phyloP scores from a whole-genome alignment of 2,888 invertebrate genomes.

The Melipona beecheii region DNA sequence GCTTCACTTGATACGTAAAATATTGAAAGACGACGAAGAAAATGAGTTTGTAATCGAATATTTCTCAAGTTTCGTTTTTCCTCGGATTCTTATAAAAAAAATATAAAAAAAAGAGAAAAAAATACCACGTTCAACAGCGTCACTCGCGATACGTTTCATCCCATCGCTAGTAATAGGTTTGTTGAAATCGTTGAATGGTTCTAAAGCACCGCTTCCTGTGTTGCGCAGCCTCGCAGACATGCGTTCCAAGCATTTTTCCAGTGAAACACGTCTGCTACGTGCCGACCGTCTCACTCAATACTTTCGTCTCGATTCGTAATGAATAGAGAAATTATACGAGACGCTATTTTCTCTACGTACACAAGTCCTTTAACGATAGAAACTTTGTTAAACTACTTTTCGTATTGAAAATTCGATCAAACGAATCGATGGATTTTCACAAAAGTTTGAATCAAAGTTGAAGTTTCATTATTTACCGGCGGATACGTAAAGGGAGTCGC shows the following conservation, averaged over 20 bases:
- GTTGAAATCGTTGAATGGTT: conserved; percentile 24
- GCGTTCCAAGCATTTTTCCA: conserved; percentile 30
- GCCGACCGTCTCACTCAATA: conserved; percentile 2
- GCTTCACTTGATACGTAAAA: too few relatives aligned
- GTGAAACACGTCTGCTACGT: conserved; percentile 33
- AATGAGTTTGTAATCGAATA: neutral
- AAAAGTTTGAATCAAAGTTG: too few relatives aligned
- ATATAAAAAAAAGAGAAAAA: too few relatives aligned
- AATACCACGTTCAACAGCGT: neutral
- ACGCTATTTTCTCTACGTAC: too few relatives aligned
- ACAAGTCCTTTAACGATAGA: neutral
- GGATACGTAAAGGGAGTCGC: too few relatives aligned
- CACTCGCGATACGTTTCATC: conserved; percentile 5
- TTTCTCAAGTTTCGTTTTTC: neutral
- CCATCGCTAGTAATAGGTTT: conserved; percentile 31
- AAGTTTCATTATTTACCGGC: too few relatives aligned
- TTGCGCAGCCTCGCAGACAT: conserved; percentile 12
- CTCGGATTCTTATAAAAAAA: neutral
- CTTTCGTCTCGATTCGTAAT: conserved; percentile 20
- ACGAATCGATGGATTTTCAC: too few relatives aligned
- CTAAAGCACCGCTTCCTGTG: neutral
- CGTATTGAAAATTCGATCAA: too few relatives aligned
- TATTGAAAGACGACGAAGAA: too few relatives aligned
- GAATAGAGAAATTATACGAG: conserved; percentile 4
- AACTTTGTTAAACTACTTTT: too few relatives aligned